A percentile compares a stretch with the other conserved stretches of the same genome.
Evolutionary conservation across 1,140 invertebrate species (phyloP).

Genomic region (Cherax quadricarinatus): DNA sequence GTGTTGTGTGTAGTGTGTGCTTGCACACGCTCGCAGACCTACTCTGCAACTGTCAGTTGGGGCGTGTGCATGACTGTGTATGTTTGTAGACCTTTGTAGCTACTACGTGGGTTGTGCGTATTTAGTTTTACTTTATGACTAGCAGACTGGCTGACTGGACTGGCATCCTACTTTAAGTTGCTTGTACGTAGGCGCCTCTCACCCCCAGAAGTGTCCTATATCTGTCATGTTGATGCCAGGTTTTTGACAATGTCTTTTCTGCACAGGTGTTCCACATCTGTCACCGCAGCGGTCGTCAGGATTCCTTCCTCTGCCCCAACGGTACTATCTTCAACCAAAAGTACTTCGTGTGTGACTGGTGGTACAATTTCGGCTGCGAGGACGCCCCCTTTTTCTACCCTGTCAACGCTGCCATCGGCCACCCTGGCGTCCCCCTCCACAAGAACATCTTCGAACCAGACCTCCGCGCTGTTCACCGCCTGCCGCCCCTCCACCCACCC

Average conservation of each 20-base stretch:
- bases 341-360: slow-evolving; percentile 81
- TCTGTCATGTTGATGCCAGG: no score
- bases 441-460: slow-evolving; percentile 49
- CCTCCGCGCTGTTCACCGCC: background rate
- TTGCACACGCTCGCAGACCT: no score
- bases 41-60: no score
- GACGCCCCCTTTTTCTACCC: slow-evolving; percentile 77
- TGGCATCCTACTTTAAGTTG: no score
- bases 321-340: slow-evolving; percentile 81
- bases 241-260: slow-evolving; percentile 2
- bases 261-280: slow-evolving; percentile 81
- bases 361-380: slow-evolving; percentile 80
- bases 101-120: no score
- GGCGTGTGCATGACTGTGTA: no score
- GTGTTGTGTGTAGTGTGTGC: no score
- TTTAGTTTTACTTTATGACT: no score
- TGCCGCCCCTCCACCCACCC: slow-evolving; percentile 22
- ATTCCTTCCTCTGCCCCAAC: slow-evolving; percentile 80
- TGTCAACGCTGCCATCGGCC: slow-evolving; percentile 75
- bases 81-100: no score
- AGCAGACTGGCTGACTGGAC: no score
- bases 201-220: no score
- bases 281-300: slow-evolving; percentile 78
- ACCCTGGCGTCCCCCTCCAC: slow-evolving; percentile 54
- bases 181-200: no score